Evolutionary conservation across 1,140 invertebrate genomes (phyloP).

Genomic region (Achroia grisella): DNA sequence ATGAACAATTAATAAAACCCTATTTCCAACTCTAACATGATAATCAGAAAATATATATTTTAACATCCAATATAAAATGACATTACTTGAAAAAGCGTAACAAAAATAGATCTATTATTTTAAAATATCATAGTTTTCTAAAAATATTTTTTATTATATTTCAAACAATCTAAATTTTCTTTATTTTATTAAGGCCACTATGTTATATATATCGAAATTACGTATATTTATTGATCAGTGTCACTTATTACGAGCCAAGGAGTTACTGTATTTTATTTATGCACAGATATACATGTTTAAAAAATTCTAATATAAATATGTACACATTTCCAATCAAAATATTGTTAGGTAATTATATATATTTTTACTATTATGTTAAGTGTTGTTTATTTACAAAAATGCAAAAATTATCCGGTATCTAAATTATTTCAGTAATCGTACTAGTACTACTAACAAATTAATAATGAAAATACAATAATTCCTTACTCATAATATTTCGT

Average conservation of each 20-base stretch:
- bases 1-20: not conserved
- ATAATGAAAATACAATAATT: not conserved
- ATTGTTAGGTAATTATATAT: no score
- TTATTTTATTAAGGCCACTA: conserved; percentile 55
- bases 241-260: conserved; percentile 39
- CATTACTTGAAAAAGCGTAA: conserved; percentile 54
- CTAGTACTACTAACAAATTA: no score
- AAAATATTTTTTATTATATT: conserved; percentile 52
- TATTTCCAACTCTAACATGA: conserved; percentile 10
- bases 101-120: conserved; percentile 66
- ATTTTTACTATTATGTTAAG: no score
- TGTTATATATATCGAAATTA: conserved; percentile 51
- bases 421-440: not conserved
- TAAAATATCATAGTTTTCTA: conserved; percentile 50
- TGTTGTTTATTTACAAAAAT: no score
- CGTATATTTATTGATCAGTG: conserved; percentile 46
- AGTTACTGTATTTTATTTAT: not conserved
- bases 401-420: no score
- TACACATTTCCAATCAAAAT: no score
- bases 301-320: no score
- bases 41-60: conserved; percentile 6
- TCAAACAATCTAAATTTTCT: conserved; percentile 36
- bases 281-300: no score
- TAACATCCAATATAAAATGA: conserved; percentile 43
- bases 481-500: conserved; percentile 28